phyloP scores from a whole-genome alignment of 2,888 invertebrate genomes.

The Drosophila differens region DNA sequence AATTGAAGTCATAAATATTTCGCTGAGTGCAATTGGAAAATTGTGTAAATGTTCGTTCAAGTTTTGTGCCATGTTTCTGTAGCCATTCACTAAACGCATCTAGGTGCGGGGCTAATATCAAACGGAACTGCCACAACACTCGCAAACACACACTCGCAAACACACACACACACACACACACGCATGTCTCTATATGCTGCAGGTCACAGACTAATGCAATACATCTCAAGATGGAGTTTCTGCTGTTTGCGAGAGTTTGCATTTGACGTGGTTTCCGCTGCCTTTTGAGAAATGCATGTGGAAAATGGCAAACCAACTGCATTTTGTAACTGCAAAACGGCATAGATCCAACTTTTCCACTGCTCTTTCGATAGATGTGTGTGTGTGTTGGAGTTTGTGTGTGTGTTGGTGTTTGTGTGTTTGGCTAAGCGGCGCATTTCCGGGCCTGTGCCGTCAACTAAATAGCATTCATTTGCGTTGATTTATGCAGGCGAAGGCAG shows the following conservation, averaged over 20 bases:
- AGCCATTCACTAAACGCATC: conserved; percentile 74
- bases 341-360: conserved; percentile 36
- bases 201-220: conserved; percentile 70
- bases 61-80: conserved; percentile 62
- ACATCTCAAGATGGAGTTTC: conserved; percentile 64
- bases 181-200: conserved; percentile 32
- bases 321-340: conserved; percentile 58
- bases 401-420: conserved; percentile 40
- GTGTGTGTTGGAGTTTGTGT: conserved; percentile 11
- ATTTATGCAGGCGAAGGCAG: conserved; percentile 71
- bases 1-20: background rate
- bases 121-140: conserved; percentile 72
- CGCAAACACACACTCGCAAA: conserved; percentile 18
- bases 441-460: conserved; percentile 75
- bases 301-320: conserved; percentile 73
- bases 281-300: conserved; percentile 81
- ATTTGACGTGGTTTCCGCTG: conserved; percentile 77
- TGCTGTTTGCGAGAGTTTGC: conserved; percentile 49
- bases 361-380: background rate
- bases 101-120: conserved; percentile 77
- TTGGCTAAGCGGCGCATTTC: conserved; percentile 79
- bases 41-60: conserved; percentile 45
- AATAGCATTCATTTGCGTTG: conserved; percentile 83
- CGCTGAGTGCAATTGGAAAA: conserved; percentile 15
- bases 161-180: conserved; percentile 12